Base-by-base conservation (phyloP, 2,888 invertebrate genomes). In the Tetropium fuscum region DNA sequence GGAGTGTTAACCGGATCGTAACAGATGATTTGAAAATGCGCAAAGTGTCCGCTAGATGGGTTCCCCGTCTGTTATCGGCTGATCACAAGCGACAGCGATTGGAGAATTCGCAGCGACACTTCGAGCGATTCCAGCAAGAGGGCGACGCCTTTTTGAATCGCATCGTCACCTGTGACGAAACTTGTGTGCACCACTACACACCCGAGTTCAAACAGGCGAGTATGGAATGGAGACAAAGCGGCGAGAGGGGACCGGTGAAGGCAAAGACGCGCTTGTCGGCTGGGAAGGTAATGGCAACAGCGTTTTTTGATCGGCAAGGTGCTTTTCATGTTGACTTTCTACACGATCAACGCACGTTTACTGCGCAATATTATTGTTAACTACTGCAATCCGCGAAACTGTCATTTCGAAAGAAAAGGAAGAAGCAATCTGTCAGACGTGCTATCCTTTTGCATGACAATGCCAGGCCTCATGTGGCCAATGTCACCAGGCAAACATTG, bases 101-200 rank as follows among this genome's bases (percentile, higher is more conserved):
- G 44, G 11, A 44, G 27, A 25, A 22, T 22, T 22, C 11, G 18
- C 7, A 19, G 41, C 3, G 41, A 18, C 41, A 15, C 19, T 11
- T 15, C 1, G 11, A 41, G 2, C 41, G 41, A 41, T 18, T 41
- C 19, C 41, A 19, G 41, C 19, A 19, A 22, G 41, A 40, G 41
- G 41, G 19, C n/a, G 19, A 41, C 2, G 19, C 13, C 3, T 41
- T 19, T 40, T 41, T 19, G 7, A 41, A 19, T 44, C 25, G 11
- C 20, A 16, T 44, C 15, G n/a, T 41, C 22, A 40, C 16, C 8
- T 40, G 40, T 16, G 40, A 40, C 8, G 16, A 40, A 40, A 40
- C 40, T 7, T 40, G 40, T 15, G 40, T 40, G 10, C 40, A 40
- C 40, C 40, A 40, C 6, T 40, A n/a, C n/a, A n/a, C n/a, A n/a